These are phyloP conservation scores for Hermetia illucens DNA, from an alignment of 1,140 invertebrate genomes.

Conservation along the genomic window DNA sequence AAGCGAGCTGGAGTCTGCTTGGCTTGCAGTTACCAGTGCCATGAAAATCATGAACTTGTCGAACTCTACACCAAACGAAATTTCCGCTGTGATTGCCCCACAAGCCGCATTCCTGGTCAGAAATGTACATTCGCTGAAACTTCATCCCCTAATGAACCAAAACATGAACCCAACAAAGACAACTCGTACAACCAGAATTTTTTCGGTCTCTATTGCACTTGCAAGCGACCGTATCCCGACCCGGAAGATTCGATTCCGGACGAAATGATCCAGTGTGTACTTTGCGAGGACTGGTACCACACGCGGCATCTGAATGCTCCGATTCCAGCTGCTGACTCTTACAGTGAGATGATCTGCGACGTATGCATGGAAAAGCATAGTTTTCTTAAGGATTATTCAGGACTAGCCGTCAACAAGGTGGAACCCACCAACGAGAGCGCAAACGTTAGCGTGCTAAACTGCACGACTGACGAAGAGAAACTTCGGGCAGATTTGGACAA, in stretches of 20 bases:
- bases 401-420: slow-evolving; percentile 17
- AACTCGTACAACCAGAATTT: slow-evolving; percentile 96
- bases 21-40: slow-evolving; percentile 88
- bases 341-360: slow-evolving; percentile 67
- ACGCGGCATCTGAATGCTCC: slow-evolving; percentile 57
- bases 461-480: slow-evolving; percentile 9
- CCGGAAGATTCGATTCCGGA: slow-evolving; percentile 63
- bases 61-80: slow-evolving; percentile 96
- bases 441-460: slow-evolving; percentile 3
- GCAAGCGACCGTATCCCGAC: slow-evolving; percentile 91
- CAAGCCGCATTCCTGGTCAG: slow-evolving; percentile 59
- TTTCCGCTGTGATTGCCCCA: slow-evolving; percentile 96
- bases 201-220: slow-evolving; percentile 81
- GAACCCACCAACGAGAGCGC: slow-evolving; percentile 2
- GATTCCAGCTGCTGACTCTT: slow-evolving; percentile 41
- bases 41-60: slow-evolving; percentile 89
- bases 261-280: slow-evolving; percentile 91
- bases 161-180: slow-evolving; percentile 48
- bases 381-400: slow-evolving; percentile 61
- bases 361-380: slow-evolving; percentile 55
- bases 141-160: slow-evolving; percentile 33
- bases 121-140: slow-evolving; percentile 47
- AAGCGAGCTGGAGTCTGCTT: slow-evolving; percentile 77
- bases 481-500: slow-evolving; percentile 10
- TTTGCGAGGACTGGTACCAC: slow-evolving; percentile 99